Conservation (phyloP, 2,113 vertebrate species). For the Rhinolophus sinicus region DNA sequence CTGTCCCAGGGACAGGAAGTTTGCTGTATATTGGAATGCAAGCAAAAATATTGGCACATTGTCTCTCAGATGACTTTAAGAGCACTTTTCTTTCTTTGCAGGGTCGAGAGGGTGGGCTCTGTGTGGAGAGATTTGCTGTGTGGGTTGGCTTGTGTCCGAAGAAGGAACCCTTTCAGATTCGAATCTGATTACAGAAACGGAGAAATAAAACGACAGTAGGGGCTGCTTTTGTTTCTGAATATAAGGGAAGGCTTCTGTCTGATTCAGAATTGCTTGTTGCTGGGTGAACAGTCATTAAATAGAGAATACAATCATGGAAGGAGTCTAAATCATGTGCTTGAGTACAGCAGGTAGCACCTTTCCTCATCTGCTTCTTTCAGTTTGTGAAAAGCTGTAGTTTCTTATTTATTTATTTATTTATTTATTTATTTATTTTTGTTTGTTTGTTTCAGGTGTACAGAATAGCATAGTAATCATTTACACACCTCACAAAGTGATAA, state of each 20-base stretch:
- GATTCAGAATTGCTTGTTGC: slow-evolving; percentile 29
- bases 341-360: neutral
- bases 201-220: neutral
- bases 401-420: no score
- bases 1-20: slow-evolving; percentile 75
- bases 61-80: slow-evolving; percentile 71
- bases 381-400: neutral
- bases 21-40: slow-evolving; percentile 80
- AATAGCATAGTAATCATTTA: no score
- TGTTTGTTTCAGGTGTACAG: no score
- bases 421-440: no score
- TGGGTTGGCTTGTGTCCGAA: slow-evolving; percentile 77
- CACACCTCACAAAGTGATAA: no score
- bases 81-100: slow-evolving; percentile 60
- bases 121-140: slow-evolving; percentile 78
- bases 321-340: neutral
- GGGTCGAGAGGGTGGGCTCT: slow-evolving; percentile 71
- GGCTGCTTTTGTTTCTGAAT: slow-evolving; percentile 60
- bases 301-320: neutral
- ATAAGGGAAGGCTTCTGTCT: slow-evolving; percentile 48
- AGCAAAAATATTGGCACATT: slow-evolving; percentile 80
- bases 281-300: neutral
- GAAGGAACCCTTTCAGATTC: slow-evolving; percentile 81
- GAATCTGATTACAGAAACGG: slow-evolving; percentile 73
- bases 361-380: neutral